These are phyloP conservation scores for Andinoacara biseriatus DNA, from an alignment of 2,113 vertebrate genomes.

Conservation along the genomic window DNA sequence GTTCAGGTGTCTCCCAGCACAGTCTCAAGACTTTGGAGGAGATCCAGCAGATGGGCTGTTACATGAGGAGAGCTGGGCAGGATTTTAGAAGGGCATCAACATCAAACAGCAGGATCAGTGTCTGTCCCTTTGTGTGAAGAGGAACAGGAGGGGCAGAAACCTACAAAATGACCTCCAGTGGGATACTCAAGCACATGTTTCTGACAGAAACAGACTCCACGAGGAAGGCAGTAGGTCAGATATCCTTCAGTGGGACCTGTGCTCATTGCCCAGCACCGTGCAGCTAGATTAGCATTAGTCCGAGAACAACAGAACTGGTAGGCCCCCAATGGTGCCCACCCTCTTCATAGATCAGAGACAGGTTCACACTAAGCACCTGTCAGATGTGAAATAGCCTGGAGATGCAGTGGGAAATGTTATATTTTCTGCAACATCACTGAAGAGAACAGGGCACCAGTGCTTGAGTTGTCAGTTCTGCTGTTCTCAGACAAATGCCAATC, in stretches of 20 bases:
- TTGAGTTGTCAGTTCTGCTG: not conserved
- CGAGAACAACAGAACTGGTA: not conserved
- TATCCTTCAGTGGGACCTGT: not conserved
- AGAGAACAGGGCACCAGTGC: not conserved
- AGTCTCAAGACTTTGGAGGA: too few species aligned
- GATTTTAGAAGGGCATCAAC: not conserved
- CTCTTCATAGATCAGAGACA: not conserved
- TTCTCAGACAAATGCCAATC: not conserved
- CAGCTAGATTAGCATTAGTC: not conserved
- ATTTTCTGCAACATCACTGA: not conserved
- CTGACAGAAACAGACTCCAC: not conserved
- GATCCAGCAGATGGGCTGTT: not conserved
- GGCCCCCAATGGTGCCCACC: not conserved
- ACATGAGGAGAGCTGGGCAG: not conserved
- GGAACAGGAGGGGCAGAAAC: not conserved
- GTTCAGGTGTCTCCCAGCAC: not conserved
- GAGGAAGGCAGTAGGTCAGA: not conserved
- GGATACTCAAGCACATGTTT: not conserved
- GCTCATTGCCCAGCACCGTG: not conserved
- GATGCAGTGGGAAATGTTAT: not conserved
- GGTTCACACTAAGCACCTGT: not conserved
- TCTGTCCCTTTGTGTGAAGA: not conserved
- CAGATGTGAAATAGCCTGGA: not conserved
- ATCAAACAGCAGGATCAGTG: not conserved
- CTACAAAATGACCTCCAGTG: not conserved